These are phyloP conservation scores for Unio pictorum DNA, from an alignment of 2,888 invertebrate species.

Conservation along the genomic window DNA sequence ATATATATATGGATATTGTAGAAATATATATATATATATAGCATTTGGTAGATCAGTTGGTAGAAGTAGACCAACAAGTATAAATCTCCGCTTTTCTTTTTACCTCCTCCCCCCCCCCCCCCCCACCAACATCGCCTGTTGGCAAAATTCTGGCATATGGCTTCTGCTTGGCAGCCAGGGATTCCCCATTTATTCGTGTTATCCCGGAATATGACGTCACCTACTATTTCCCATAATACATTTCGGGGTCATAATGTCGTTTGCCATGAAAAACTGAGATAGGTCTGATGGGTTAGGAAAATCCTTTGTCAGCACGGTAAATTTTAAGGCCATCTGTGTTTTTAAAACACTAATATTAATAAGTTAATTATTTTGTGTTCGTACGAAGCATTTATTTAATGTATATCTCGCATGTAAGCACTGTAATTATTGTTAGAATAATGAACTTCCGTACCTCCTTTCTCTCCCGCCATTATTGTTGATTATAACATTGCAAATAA, in stretches of 20 bases:
- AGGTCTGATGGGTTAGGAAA: constrained; percentile 43
- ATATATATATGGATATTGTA: too few species aligned
- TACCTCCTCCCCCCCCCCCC: too few species aligned
- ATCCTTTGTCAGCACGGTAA: constrained; percentile 62
- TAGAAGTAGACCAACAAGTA: too few species aligned
- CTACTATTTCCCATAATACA: constrained; percentile 55
- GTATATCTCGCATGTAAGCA: not conserved
- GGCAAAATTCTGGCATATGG: too few species aligned
- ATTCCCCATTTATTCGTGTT: not conserved
- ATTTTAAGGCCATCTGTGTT: constrained; percentile 10
- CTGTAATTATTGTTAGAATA: not conserved
- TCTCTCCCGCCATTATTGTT: constrained; percentile 45
- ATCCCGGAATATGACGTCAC: constrained; percentile 57
- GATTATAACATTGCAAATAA: constrained; percentile 22
- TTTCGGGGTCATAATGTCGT: constrained; percentile 56
- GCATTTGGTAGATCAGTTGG: too few species aligned
- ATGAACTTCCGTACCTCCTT: constrained; percentile 8
- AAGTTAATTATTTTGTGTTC: constrained; percentile 3
- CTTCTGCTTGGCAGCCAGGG: too few species aligned
- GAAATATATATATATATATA: too few species aligned
- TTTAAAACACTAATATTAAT: not conserved
- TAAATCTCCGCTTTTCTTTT: too few species aligned
- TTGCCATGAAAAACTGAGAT: constrained; percentile 43
- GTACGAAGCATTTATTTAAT: not conserved
- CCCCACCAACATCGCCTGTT: too few species aligned